Percentiles rank a stretch among this genome's conserved stretches.
Evolutionary conservation across 1,140 invertebrate species (phyloP).

Genomic region (Drosophila persimilis): DNA sequence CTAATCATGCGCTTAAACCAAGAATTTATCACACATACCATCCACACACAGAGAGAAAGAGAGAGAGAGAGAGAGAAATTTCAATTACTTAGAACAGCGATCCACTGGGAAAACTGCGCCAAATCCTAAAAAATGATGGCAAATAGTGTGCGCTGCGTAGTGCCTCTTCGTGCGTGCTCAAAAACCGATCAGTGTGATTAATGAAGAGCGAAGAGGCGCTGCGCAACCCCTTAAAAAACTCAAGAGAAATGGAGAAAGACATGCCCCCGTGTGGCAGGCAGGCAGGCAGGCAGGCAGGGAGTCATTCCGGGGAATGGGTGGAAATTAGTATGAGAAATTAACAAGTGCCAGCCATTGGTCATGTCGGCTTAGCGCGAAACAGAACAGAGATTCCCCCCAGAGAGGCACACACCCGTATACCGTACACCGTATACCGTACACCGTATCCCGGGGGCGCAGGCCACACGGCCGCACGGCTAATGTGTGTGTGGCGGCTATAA

Average conservation of each 20-base stretch:
- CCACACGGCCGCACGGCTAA: conserved; percentile 38
- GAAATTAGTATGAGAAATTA: conserved; percentile 73
- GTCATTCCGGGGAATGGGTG: conserved; percentile 13
- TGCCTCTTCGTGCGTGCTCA: conserved; percentile 51
- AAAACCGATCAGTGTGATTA: conserved; percentile 78
- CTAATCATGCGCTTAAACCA: conserved; percentile 52
- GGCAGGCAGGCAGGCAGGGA: conserved; percentile 9
- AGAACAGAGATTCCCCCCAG: conserved; percentile 10
- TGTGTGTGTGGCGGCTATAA: conserved; percentile 54
- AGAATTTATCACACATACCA: conserved; percentile 45
- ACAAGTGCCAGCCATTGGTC: conserved; percentile 75
- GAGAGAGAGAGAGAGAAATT: conserved; percentile 6
- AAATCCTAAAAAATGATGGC: conserved; percentile 79
- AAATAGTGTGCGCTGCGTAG: conserved; percentile 41
- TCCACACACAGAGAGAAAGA: neutral
- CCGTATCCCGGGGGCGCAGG: conserved; percentile 4
- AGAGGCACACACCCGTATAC: conserved; percentile 5
- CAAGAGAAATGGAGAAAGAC: conserved; percentile 17
- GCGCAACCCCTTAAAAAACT: conserved; percentile 44
- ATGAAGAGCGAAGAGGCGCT: conserved; percentile 53
- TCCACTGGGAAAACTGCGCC: conserved; percentile 50
- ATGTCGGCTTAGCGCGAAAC: conserved; percentile 64
- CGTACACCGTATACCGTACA: neutral
- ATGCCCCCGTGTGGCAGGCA: conserved; percentile 1
- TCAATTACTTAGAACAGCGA: conserved; percentile 30